These are phyloP conservation scores for Pachyramphus minor DNA, from an alignment of 2,113 vertebrate genomes.

Conservation along the genomic window DNA sequence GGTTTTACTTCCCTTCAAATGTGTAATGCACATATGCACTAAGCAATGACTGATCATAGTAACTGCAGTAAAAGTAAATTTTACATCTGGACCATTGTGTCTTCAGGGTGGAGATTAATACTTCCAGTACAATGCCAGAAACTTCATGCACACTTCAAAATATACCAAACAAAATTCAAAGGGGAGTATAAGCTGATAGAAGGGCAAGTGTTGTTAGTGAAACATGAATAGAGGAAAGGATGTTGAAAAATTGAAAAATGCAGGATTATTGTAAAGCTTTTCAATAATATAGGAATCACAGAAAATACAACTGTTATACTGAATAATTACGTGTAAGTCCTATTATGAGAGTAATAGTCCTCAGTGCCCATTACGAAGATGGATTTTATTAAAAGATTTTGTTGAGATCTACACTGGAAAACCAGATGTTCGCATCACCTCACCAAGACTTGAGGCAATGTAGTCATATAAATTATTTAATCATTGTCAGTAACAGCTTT, in stretches of 20 bases:
- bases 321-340: background rate
- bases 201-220: background rate
- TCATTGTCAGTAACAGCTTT: background rate
- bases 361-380: background rate
- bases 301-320: background rate
- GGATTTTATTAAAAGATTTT: constrained; percentile 13
- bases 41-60: background rate
- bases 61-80: background rate
- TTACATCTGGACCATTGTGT: background rate
- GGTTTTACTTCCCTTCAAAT: background rate
- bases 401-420: background rate
- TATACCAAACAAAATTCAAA: background rate
- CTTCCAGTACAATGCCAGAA: background rate
- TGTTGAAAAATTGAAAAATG: background rate
- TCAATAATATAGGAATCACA: background rate
- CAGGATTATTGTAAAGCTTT: background rate
- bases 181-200: background rate
- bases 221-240: background rate
- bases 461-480: background rate
- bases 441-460: background rate
- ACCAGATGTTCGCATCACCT: background rate
- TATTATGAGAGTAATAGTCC: background rate
- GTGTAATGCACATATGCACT: too few species aligned
- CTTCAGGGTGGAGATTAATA: background rate
- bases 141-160: background rate